Conservation (phyloP, 2,113 vertebrate species). For the Megatriorchis doriae region DNA sequence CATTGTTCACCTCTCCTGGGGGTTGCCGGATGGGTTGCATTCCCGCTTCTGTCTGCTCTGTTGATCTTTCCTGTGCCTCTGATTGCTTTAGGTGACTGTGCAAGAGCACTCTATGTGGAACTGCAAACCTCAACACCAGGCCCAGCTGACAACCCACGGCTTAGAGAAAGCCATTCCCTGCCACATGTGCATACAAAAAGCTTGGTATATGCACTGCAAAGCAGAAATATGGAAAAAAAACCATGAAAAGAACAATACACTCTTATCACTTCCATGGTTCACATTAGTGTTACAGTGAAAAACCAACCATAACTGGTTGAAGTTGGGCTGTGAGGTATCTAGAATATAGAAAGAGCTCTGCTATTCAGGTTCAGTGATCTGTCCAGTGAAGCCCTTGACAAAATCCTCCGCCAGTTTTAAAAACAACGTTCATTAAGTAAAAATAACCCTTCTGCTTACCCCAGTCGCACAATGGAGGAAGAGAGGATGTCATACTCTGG, state of each 20-base stretch:
- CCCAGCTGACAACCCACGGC: not conserved
- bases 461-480: not conserved
- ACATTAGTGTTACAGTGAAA: not conserved
- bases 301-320: not conserved
- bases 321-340: not conserved
- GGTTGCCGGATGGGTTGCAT: not conserved
- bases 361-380: not conserved
- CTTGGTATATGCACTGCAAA: not conserved
- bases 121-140: not conserved
- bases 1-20: not conserved
- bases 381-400: not conserved
- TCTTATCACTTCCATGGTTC: not conserved
- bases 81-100: not conserved
- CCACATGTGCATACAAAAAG: not conserved
- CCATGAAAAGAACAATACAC: not conserved
- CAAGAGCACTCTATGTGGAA: not conserved
- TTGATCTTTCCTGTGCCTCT: not conserved
- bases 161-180: not conserved
- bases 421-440: not conserved
- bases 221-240: not conserved
- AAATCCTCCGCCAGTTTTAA: not conserved
- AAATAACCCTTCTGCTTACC: not conserved
- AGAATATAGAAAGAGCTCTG: rapidly evolving
- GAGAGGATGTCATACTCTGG: not conserved
- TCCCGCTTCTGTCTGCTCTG: not conserved